Conservation (phyloP, 2,888 invertebrate species). For the Pyrocoelia pectoralis region DNA sequence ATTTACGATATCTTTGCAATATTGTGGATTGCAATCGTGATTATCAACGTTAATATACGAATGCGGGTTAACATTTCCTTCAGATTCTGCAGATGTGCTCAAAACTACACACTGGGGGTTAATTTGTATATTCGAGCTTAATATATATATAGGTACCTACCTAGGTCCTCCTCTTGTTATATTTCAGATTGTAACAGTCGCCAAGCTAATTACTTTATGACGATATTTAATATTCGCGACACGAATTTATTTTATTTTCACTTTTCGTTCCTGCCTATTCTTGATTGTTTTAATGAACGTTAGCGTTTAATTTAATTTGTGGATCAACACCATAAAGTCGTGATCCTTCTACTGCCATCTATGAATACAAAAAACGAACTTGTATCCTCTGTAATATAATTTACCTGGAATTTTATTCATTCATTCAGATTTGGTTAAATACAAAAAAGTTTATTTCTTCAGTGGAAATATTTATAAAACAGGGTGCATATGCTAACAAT, state of each 20-base stretch:
- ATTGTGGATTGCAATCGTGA: conserved; percentile 50
- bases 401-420: too few relatives aligned
- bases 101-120: conserved; percentile 23
- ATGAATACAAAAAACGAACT: too few relatives aligned
- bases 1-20: conserved; percentile 38
- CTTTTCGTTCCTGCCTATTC: not conserved
- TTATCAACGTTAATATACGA: conserved; percentile 52
- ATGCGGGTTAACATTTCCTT: conserved; percentile 51
- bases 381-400: too few relatives aligned
- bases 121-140: conserved; percentile 10
- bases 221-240: not conserved
- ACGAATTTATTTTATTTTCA: conserved; percentile 1
- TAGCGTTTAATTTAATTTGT: too few relatives aligned
- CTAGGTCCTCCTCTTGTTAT: conserved; percentile 5
- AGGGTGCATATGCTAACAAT: too few relatives aligned
- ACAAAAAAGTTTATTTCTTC: too few relatives aligned
- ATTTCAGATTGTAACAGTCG: conserved; percentile 2
- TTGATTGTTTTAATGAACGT: not conserved
- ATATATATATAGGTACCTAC: not conserved
- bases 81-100: conserved; percentile 47
- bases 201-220: conserved; percentile 1
- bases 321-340: too few relatives aligned
- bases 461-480: too few relatives aligned
- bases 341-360: too few relatives aligned
- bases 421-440: too few relatives aligned